A percentile compares a stretch with the other conserved stretches of the same genome.
These are phyloP conservation scores for Tretioscincus oriximinensis DNA, from an alignment of 2,113 vertebrate genomes.

Conservation along the genomic window DNA sequence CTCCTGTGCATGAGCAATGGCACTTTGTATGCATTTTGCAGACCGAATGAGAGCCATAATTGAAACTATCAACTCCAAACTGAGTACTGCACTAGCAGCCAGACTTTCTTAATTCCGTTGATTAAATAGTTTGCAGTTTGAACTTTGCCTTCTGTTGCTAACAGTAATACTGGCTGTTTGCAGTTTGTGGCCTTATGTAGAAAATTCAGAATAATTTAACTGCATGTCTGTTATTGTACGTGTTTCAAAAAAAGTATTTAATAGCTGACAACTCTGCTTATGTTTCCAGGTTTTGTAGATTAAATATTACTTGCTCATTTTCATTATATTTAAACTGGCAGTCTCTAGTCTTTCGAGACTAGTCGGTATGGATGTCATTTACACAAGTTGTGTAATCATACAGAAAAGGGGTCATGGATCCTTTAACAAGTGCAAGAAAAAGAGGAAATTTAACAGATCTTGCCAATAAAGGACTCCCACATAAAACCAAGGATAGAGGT, in stretches of 20 bases:
- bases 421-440: no score
- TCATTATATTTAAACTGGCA: no score
- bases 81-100: not conserved
- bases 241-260: not conserved
- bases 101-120: not conserved
- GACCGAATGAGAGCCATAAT: constrained; percentile 16
- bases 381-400: no score
- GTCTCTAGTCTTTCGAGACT: not conserved
- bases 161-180: not conserved
- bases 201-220: not conserved
- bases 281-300: not conserved
- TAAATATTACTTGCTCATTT: constrained; percentile 1
- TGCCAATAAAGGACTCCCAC: no score
- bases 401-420: no score
- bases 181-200: constrained; percentile 12
- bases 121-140: not conserved
- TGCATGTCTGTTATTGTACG: not conserved
- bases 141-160: not conserved
- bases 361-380: no score
- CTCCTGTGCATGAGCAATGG: constrained; percentile 1
- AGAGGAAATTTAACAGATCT: no score
- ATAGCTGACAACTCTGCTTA: not conserved
- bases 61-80: not conserved
- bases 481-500: no score
- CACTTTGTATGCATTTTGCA: constrained; percentile 24